A percentile compares a stretch with the other conserved stretches of the same genome.
Conservation (phyloP, 2,797 vertebrate genomes). For the Acropternis orthonyx region DNA sequence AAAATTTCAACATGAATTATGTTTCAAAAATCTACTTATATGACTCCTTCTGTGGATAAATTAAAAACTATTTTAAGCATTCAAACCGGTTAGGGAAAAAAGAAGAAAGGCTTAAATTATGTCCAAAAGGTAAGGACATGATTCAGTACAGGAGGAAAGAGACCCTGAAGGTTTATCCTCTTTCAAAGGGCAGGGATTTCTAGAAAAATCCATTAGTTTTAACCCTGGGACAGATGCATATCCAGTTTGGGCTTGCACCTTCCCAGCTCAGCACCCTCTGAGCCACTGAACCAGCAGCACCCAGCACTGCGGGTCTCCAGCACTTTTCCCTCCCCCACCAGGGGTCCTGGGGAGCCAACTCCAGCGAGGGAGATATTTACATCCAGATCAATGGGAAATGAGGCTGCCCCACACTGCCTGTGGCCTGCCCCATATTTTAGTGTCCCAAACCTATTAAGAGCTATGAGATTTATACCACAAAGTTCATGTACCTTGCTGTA, state of each 20-base stretch:
- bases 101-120: not conserved
- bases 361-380: constrained; percentile 6
- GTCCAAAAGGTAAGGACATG: not conserved
- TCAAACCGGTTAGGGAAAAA: rapidly evolving
- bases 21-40: not conserved
- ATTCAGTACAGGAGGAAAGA: not conserved
- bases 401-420: not conserved
- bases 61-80: not conserved
- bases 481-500: constrained; percentile 24
- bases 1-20: not conserved
- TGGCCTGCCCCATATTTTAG: constrained; percentile 28
- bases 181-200: not conserved
- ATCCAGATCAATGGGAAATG: constrained; percentile 23
- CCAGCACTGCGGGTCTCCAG: not conserved
- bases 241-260: not conserved
- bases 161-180: not conserved
- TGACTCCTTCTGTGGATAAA: not conserved
- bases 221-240: not conserved
- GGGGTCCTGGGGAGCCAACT: not conserved
- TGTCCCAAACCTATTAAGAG: constrained; percentile 29
- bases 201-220: not conserved
- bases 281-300: not conserved
- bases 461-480: constrained; percentile 48
- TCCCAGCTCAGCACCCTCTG: not conserved
- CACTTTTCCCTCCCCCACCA: not conserved